Conservation (phyloP, 2,113 vertebrate genomes). For the Psittacus erithacus region DNA sequence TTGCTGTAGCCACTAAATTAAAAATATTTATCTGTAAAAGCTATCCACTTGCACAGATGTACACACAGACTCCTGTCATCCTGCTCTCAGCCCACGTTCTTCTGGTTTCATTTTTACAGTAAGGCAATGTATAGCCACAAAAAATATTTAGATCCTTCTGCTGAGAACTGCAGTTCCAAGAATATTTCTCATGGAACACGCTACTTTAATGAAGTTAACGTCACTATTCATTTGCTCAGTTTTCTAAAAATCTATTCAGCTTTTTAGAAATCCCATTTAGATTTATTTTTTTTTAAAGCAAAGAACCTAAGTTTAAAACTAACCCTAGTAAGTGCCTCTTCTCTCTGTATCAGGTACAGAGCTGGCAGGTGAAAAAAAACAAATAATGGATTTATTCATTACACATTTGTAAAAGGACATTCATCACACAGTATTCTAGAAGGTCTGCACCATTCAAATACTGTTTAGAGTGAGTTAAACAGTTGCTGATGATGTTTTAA, state of each 20-base stretch:
- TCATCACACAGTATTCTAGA: not conserved
- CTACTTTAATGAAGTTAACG: not conserved
- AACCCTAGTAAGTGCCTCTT: not conserved
- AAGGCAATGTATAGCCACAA: not conserved
- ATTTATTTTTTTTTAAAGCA: not conserved
- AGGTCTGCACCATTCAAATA: not conserved
- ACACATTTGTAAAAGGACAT: not conserved
- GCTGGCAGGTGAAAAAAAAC: not conserved
- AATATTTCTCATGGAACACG: not conserved
- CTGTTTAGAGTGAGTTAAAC: not conserved
- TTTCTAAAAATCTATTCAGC: not conserved
- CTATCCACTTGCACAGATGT: not conserved
- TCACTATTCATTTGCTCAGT: not conserved
- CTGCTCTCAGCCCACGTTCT: not conserved
- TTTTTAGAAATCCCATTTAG: not conserved
- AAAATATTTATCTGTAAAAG: not conserved
- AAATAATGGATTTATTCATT: constrained; percentile 10
- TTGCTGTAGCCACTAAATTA: not conserved
- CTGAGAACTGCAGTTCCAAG: not conserved
- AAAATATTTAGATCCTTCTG: not conserved
- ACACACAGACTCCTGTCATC: not conserved
- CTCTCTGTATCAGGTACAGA: not conserved
- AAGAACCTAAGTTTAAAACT: not conserved
- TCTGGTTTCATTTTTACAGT: not conserved
- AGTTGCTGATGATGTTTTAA: not conserved